Conservation (phyloP, 2,113 vertebrate species). For the Rhea americana region DNA sequence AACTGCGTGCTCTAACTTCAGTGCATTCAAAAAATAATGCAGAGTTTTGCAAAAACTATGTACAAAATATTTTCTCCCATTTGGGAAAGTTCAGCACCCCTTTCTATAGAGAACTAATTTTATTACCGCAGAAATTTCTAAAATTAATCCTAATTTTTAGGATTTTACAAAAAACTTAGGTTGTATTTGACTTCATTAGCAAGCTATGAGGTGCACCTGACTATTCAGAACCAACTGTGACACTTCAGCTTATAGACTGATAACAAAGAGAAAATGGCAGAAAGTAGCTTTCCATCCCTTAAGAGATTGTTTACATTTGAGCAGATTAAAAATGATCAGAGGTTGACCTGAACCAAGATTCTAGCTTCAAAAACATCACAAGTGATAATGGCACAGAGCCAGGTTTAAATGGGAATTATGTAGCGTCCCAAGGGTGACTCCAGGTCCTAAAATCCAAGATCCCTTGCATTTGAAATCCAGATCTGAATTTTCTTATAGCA, state of each 20-base stretch:
- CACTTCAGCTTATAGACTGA: neutral
- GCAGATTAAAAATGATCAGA: slow-evolving; percentile 8
- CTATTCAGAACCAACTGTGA: neutral
- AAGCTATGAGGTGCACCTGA: neutral
- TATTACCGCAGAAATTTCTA: neutral
- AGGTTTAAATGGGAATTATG: neutral
- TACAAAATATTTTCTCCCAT: neutral
- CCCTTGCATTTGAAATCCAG: neutral
- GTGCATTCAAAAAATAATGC: neutral
- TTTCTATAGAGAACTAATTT: neutral
- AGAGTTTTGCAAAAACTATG: neutral
- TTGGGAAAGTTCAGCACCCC: neutral
- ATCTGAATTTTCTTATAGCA: neutral
- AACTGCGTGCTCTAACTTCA: neutral
- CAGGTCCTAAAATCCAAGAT: neutral
- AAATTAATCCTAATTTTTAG: neutral
- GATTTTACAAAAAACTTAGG: neutral
- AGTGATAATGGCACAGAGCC: neutral
- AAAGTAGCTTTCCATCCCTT: neutral
- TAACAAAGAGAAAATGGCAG: neutral
- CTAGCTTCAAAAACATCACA: neutral
- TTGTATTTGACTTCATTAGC: slow-evolving; percentile 10
- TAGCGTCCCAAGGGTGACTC: neutral
- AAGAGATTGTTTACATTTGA: neutral
- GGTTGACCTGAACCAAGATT: neutral